Evolutionary conservation across 1,140 invertebrate species (phyloP), one percentile per base, ranked within the genome.

Genomic region (Cydia fagiglandana): DNA sequence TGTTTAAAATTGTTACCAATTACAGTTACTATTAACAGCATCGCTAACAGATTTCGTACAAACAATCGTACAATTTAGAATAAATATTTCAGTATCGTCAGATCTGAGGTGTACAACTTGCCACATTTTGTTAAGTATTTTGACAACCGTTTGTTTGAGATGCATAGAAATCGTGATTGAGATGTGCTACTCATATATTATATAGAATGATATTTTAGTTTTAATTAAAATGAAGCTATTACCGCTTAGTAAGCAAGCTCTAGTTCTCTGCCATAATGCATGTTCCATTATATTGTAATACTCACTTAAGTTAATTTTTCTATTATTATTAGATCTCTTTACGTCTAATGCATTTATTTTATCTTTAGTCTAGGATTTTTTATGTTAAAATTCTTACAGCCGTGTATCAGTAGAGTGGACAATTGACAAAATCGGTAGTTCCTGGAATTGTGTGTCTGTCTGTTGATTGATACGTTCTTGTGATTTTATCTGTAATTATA

Each of bases 221-320:
- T 66, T 84, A 83, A 84, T 83, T 80, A 79, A 88, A 89, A 86
- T 86, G 91, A 92, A 88, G 91, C 91, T 92, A 91, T 91, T 89
- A 85, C 88, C 87, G 91, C 91, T 92, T 91, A 91, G 87, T 90
- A 84, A 91, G 88, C 89, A 88, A 88, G 83, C 86, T 89, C 82
- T 90, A 92, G 91, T 87, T 90, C 88, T 93, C 91, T 93, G 93
- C 93, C 93, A 93, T 93, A 93, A 92, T 93, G 91, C 92, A 93
- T 93, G 93, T 93, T 93, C 93, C 93, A 93, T 91, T 93, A 88
- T 85, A 87, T 91, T 89, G 88, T 93, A 93, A 93, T 93, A 93
- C 93, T 93, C 93, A 93, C 83, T 83, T 92, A 90, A 91, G 90
- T 90, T 93, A 90, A 91, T 90, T 85, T 88, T 90, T 91, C 86